Base-by-base conservation (phyloP, 2,113 vertebrate species). In the Erythrocercus mccallii region DNA sequence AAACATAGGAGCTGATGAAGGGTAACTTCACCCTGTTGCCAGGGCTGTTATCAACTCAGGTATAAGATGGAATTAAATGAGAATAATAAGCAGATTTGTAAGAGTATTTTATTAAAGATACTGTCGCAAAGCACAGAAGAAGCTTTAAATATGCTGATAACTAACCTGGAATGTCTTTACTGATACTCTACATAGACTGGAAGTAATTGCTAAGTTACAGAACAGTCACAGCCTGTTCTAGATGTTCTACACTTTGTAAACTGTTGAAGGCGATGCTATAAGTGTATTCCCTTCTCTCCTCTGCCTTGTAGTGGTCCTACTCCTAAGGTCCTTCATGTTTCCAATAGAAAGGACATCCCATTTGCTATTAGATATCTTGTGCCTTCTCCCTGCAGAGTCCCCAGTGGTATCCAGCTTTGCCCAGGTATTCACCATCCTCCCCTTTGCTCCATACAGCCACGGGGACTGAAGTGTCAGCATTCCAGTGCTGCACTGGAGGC, bases 91-190 rank as follows among this genome's bases (percentile, higher is more conserved):
- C 95, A 87, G 86, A 91, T 88, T 95, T 92, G 57, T 89, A 74
- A 97, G 77, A 94, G 65, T 58, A 90, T 90, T 97, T 97, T 96
- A 97, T 97, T 97, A 95, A 96, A 95, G 82, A 95, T 93, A 94
- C 82, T 76, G 70, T 86, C 6, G 89, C 37, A 93, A 96, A 90
- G 92, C 92, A 97, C 93, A 93, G 92, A 93, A 45, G 94, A 97
- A 96, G 85, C 77, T 95, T 96, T 94, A 94, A 96, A 96, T 80
- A 62, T 94, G 6, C 90, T 86, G 64, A 84, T 95, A 96, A 90
- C 94, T 96, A 96, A 84, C 44, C 57, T 94, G 86, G 82, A 94
- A 92, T 88, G 80, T 88, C 80, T 88, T 83, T 64, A 60, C 44
- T 81, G 56, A 58, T 88, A 44, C 21, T 92, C 83, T 90, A 90